Evolutionary conservation across 2,797 vertebrate genomes (phyloP).

Genomic region (Danio tinwini): DNA sequence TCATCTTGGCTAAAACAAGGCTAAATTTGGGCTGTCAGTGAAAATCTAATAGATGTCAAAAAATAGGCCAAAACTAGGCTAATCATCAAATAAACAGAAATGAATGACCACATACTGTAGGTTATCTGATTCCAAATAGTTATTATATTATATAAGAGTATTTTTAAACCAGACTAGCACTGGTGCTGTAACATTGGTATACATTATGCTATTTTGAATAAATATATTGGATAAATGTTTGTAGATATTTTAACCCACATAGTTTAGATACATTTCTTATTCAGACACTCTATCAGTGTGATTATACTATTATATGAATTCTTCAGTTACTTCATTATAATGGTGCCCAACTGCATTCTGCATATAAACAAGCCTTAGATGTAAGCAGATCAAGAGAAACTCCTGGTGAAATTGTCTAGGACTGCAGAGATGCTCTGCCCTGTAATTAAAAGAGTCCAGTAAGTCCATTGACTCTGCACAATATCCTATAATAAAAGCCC

Average conservation of each 20-base stretch:
- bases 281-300: conserved; percentile 7
- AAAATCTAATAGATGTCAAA: too few species aligned
- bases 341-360: neutral
- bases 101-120: too few species aligned
- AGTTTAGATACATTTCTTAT: neutral
- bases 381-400: conserved; percentile 31
- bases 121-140: too few species aligned
- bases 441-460: conserved; percentile 59
- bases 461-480: conserved; percentile 62
- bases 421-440: conserved; percentile 62
- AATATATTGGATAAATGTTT: neutral
- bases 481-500: conserved; percentile 67
- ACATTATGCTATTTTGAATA: neutral
- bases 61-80: too few species aligned
- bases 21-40: too few species aligned
- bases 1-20: too few species aligned
- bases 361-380: conserved; percentile 18
- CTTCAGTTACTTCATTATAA: neutral
- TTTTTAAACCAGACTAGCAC: neutral
- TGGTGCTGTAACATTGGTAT: neutral
- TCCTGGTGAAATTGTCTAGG: conserved; percentile 9
- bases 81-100: too few species aligned
- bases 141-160: too few species aligned
- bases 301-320: neutral
- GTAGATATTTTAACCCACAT: neutral